phyloP scores from a whole-genome alignment of 2,113 vertebrate species.

The Enhydra lutris region DNA sequence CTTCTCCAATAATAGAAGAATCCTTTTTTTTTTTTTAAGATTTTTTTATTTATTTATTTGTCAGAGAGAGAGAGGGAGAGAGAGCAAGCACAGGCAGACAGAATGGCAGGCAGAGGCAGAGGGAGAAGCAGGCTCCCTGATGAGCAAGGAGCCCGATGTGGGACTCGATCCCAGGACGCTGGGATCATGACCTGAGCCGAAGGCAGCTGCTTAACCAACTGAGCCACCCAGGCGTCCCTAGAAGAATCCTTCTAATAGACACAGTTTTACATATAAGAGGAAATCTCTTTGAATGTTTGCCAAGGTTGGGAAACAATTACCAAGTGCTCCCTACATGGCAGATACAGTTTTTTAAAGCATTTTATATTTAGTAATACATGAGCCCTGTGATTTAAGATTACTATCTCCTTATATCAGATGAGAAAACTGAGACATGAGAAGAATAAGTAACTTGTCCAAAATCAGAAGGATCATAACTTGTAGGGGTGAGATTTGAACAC shows the following conservation, averaged over 20 bases:
- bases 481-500: not conserved
- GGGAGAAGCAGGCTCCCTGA: too few species aligned
- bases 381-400: not conserved
- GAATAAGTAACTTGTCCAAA: not conserved
- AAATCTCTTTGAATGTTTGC: not conserved
- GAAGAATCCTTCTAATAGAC: not conserved
- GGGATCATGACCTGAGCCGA: too few species aligned
- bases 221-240: too few species aligned
- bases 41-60: too few species aligned
- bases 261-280: not conserved
- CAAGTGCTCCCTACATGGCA: not conserved
- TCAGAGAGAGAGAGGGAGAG: too few species aligned
- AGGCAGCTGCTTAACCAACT: too few species aligned
- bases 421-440: not conserved
- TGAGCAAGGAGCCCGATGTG: too few species aligned
- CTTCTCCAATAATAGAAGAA: not conserved
- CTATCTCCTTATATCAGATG: not conserved
- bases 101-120: too few species aligned
- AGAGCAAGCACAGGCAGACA: too few species aligned
- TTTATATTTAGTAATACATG: not conserved
- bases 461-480: not conserved
- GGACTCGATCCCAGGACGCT: too few species aligned
- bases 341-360: not conserved
- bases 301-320: not conserved
- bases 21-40: too few species aligned